Evolutionary conservation across 2,888 invertebrate genomes (phyloP).

Genomic region (Ophion slaviceki): DNA sequence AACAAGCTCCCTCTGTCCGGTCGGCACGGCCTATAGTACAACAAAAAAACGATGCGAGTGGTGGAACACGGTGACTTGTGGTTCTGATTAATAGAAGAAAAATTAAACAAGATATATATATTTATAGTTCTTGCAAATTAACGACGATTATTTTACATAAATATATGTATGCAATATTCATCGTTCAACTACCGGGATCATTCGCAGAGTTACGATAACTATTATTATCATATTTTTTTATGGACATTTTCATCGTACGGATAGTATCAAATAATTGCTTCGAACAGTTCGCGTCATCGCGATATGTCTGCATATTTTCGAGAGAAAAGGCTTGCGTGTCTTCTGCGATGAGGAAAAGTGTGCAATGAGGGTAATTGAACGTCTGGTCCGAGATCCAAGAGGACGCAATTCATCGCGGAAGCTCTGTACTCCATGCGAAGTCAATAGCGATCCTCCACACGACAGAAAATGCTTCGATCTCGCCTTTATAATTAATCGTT

Average conservation of each 20-base stretch:
- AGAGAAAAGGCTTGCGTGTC: not conserved
- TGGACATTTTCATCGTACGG: not conserved
- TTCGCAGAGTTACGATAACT: not conserved
- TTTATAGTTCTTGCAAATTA: not conserved
- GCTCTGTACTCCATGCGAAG: constrained; percentile 36
- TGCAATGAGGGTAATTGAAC: constrained; percentile 15
- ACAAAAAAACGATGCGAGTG: constrained; percentile 93
- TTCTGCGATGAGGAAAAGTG: constrained; percentile 24
- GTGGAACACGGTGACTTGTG: constrained; percentile 95
- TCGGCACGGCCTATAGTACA: constrained; percentile 93
- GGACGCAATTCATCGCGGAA: constrained; percentile 40
- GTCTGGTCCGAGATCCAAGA: constrained; percentile 9
- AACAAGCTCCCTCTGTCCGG: constrained; percentile 91
- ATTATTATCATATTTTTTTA: not conserved
- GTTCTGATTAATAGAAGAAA: constrained; percentile 69
- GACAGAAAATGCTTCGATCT: not conserved
- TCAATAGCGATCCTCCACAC: not conserved
- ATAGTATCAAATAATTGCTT: not conserved
- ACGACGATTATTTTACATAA: not conserved
- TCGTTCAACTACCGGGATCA: not conserved
- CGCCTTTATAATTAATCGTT: not conserved
- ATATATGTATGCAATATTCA: not conserved
- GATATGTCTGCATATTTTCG: not conserved
- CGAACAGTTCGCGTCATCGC: not conserved
- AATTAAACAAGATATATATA: not conserved